Base-by-base conservation (phyloP, 2,113 vertebrate species). In the Arothron firmamentum region DNA sequence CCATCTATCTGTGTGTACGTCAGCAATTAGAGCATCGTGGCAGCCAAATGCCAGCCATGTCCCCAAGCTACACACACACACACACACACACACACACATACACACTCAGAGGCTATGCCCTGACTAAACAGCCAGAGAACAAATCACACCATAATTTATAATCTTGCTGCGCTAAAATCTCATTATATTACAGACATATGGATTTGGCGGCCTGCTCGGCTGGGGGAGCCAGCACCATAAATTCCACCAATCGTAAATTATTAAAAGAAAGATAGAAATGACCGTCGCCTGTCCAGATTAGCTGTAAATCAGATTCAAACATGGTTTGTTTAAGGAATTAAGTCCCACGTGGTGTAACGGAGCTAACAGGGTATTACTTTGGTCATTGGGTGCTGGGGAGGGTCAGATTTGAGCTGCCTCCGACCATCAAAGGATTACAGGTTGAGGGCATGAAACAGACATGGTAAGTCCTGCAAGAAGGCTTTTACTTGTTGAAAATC, bases 41-140 rank as follows among this genome's bases (percentile, higher is more conserved):
- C 84, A 86, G 82, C 85, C 84, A 87, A 88, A 88, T 88, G 87
- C 85, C 85, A 88, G 82, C 87, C 79, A 76, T 86, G 76, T 88
- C 87, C 87, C 82, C 85, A 54, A 88, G 87, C 85, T 79, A 87
- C 80, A 75, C 81, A 80, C 55, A 79, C 65, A 70, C 79, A 72
- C 73, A 65, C 59, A 60, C 61, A 63, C 28, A 54, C 64, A 45
- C 43, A 45, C 43, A 15, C 43, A 58, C 64, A 66, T 64, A 56
- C 71, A 67, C 64, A 57, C 74, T 76, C 74, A 81, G 72, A 77
- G 74, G 73, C 79, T 80, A 42, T 80, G 73, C 79, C 79, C 83
- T 81, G 82, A 89, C 87, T 83, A 88, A 87, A 86, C 79, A 86
- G 85, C 79, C 62, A 82, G 81, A 72, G 80, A 85, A 86, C 85